phyloP scores from a whole-genome alignment of 2,888 invertebrate species.

The Pristionchus mayeri region DNA sequence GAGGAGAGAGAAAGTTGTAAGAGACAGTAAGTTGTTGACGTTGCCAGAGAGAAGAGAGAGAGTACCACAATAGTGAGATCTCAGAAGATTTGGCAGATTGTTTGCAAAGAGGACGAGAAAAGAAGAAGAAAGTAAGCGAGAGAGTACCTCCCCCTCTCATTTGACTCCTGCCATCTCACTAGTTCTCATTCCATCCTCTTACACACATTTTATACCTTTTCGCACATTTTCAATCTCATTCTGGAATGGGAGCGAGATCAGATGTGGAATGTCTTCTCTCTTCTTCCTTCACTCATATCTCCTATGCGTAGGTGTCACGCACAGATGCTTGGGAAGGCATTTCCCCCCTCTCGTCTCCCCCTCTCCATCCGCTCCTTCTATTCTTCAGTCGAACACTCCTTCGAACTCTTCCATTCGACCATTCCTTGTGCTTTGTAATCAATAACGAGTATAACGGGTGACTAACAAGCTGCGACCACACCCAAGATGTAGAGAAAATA shows the following conservation, averaged over 20 bases:
- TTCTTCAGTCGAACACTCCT: too few species aligned
- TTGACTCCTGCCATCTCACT: not conserved
- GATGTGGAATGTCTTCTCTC: not conserved
- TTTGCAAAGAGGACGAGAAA: conserved; percentile 35
- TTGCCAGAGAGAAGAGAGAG: conserved; percentile 24
- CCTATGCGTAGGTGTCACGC: not conserved
- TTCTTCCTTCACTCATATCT: not conserved
- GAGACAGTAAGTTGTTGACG: conserved; percentile 40
- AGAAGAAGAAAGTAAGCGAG: conserved; percentile 13
- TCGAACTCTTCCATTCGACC: too few species aligned
- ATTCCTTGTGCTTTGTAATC: conserved; percentile 24
- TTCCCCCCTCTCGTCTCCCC: not conserved
- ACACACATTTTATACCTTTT: not conserved
- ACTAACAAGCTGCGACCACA: conserved; percentile 31
- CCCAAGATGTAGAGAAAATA: conserved; percentile 25
- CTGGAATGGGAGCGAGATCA: not conserved
- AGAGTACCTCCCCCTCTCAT: not conserved
- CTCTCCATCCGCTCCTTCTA: not conserved
- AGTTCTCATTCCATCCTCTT: not conserved
- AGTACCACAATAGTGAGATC: conserved; percentile 17
- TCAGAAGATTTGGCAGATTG: not conserved
- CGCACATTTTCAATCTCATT: too few species aligned
- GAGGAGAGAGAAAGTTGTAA: conserved; percentile 17
- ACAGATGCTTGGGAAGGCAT: too few species aligned
- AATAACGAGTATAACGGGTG: conserved; percentile 34